These are phyloP conservation scores for Protobothrops flavoviridis DNA, from an alignment of 2,113 vertebrate genomes.

Conservation along the genomic window DNA sequence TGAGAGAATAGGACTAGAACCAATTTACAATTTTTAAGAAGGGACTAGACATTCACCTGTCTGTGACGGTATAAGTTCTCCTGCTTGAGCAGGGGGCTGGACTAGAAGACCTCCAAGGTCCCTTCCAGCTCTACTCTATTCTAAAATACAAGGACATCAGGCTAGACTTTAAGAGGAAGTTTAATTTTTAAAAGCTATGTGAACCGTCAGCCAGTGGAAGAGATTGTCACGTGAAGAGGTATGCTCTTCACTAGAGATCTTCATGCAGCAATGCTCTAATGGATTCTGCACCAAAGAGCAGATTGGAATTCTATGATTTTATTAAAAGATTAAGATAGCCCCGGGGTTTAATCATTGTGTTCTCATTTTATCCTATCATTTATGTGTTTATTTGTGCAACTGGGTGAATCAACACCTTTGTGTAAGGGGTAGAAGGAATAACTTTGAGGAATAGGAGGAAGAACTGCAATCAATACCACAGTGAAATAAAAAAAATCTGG, in stretches of 20 bases:
- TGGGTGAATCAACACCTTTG: not conserved
- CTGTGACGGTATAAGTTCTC: too few relatives aligned
- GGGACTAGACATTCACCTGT: too few relatives aligned
- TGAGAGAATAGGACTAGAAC: not conserved
- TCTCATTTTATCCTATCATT: not conserved
- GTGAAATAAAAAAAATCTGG: not conserved
- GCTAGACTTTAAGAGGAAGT: not conserved
- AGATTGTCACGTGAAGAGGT: not conserved
- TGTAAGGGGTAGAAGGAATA: not conserved
- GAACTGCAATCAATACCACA: not conserved
- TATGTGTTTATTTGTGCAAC: not conserved
- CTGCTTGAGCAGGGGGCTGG: too few relatives aligned
- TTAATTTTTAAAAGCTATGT: not conserved
- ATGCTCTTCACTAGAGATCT: not conserved
- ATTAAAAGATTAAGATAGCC: not conserved
- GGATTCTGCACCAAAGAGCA: not conserved
- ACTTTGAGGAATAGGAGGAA: not conserved
- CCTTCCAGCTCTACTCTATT: too few relatives aligned
- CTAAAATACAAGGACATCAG: not conserved
- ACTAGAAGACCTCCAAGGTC: too few relatives aligned
- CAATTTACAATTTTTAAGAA: not conserved
- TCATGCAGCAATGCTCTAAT: not conserved
- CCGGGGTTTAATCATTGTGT: constrained; percentile 3
- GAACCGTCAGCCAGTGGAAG: not conserved
- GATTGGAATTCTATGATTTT: not conserved